phyloP scores from a whole-genome alignment of 1,140 invertebrate species.

The Leptonema lineaticorne region DNA sequence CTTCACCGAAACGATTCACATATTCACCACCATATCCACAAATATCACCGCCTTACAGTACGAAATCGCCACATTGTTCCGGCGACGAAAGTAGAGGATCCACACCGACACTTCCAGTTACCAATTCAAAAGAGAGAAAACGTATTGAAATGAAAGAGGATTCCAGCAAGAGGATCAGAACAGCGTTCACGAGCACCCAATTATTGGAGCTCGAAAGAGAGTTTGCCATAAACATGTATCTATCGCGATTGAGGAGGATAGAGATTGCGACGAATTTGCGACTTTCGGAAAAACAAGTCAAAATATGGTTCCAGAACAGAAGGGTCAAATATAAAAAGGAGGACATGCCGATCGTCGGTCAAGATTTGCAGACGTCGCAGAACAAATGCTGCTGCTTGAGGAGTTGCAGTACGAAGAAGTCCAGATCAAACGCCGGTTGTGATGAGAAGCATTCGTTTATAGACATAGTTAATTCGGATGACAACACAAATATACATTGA shows the following conservation, averaged over 20 bases:
- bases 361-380: constrained; percentile 22
- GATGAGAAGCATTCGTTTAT: constrained; percentile 35
- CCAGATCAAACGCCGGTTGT: constrained; percentile 29
- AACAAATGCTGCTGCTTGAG: constrained; percentile 30
- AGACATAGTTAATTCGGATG: constrained; percentile 29
- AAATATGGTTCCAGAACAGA: constrained; percentile 93
- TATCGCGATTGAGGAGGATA: constrained; percentile 84
- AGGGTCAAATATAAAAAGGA: constrained; percentile 90
- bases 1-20: constrained; percentile 42
- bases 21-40: constrained; percentile 49
- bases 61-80: constrained; percentile 46
- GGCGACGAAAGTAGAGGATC: constrained; percentile 55
- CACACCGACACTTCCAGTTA: constrained; percentile 60
- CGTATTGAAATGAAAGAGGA: constrained; percentile 54
- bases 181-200: constrained; percentile 91
- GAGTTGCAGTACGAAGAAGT: constrained; percentile 30
- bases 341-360: constrained; percentile 45
- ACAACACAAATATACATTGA: constrained; percentile 16
- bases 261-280: constrained; percentile 88
- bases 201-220: constrained; percentile 88
- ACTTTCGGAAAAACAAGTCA: constrained; percentile 91
- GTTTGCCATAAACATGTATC: constrained; percentile 87
- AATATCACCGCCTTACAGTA: constrained; percentile 48
- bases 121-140: constrained; percentile 51
- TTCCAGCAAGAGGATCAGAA: constrained; percentile 79